Conservation (phyloP, 1,140 invertebrate genomes). For the Panulirus ornatus region DNA sequence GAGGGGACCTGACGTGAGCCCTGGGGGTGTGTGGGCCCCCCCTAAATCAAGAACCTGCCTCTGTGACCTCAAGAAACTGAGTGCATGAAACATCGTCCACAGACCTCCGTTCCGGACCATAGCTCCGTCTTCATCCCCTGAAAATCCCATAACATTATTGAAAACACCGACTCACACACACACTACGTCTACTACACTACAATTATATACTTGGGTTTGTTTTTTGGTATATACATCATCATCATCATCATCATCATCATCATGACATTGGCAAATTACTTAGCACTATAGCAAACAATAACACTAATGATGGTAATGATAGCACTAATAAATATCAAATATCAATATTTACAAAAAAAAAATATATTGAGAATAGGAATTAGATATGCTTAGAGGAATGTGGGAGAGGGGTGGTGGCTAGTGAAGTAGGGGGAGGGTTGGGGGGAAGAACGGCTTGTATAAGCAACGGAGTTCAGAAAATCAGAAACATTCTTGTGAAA, state of each 20-base stretch:
- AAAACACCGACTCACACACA: constrained; percentile 47
- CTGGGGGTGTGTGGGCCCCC: too few relatives aligned
- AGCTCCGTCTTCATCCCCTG: constrained; percentile 57
- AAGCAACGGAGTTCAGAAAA: too few relatives aligned
- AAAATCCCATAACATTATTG: constrained; percentile 63
- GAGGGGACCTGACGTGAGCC: too few relatives aligned
- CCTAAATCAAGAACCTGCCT: not conserved
- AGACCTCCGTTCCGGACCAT: constrained; percentile 65
- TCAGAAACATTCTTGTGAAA: too few relatives aligned
- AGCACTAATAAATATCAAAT: constrained; percentile 21
- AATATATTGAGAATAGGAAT: not conserved
- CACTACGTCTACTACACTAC: constrained; percentile 40
- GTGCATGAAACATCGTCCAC: constrained; percentile 43
- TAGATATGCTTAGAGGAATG: not conserved
- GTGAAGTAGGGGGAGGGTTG: not conserved
- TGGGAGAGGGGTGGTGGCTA: not conserved
- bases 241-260: too few relatives aligned
- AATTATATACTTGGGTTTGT: not conserved
- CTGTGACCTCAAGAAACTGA: constrained; percentile 13
- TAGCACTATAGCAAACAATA: constrained; percentile 42
- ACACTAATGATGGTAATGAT: constrained; percentile 1
- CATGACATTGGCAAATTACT: constrained; percentile 20
- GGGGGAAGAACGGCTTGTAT: too few relatives aligned
- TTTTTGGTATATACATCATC: constrained; percentile 44
- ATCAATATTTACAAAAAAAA: not conserved